These are phyloP conservation scores for Oxycera nigricornis DNA, from an alignment of 2,888 invertebrate species.

Conservation along the genomic window DNA sequence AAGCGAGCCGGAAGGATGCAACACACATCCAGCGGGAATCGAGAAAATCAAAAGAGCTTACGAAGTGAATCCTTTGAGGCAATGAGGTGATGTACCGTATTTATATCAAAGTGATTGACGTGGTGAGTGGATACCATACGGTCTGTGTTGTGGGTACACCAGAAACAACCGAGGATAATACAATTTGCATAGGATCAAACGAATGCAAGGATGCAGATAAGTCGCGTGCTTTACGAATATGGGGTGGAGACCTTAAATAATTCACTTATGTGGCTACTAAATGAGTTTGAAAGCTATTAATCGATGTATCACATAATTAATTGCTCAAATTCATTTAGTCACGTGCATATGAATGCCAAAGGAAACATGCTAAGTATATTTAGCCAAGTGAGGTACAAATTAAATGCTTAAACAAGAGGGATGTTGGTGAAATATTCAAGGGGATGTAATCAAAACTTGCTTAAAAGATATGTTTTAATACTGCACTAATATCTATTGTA, in stretches of 20 bases:
- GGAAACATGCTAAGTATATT: neutral
- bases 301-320: conserved; percentile 19
- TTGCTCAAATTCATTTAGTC: conserved; percentile 29
- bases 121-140: neutral
- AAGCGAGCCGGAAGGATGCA: conserved; percentile 28
- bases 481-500: too few relatives aligned
- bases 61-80: neutral
- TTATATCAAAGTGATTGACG: neutral
- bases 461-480: too few relatives aligned
- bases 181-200: conserved; percentile 43
- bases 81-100: neutral
- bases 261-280: conserved; percentile 30
- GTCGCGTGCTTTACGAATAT: neutral
- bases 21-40: neutral
- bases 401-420: too few relatives aligned
- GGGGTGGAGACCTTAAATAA: conserved; percentile 13
- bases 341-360: conserved; percentile 10
- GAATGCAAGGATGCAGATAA: conserved; percentile 33
- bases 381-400: neutral
- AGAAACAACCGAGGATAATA: conserved; percentile 42
- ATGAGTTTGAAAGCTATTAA: conserved; percentile 22
- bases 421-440: too few relatives aligned
- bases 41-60: neutral
- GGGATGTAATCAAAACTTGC: too few relatives aligned
- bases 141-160: conserved; percentile 3